Percentiles rank a stretch among this genome's conserved stretches.
Conservation (phyloP, 2,797 vertebrate genomes). For the Benthosema pterotum region DNA sequence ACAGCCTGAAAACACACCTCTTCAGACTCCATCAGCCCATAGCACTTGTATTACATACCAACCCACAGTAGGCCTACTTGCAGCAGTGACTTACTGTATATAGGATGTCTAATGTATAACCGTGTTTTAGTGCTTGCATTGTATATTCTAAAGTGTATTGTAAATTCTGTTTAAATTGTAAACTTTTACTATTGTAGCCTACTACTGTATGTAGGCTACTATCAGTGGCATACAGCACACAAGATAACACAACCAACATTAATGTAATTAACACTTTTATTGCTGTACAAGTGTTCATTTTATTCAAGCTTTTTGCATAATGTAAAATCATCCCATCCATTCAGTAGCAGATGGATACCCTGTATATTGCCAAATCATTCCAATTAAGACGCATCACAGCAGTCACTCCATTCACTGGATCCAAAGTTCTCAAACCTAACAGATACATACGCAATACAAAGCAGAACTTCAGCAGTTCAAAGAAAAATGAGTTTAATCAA, state of each 20-base stretch:
- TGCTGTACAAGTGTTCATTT: conserved; percentile 53
- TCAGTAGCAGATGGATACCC: conserved; percentile 41
- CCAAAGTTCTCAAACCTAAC: conserved; percentile 20
- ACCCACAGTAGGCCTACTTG: too few relatives aligned
- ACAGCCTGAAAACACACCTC: too few relatives aligned
- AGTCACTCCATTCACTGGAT: conserved; percentile 14
- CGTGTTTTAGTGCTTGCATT: too few relatives aligned
- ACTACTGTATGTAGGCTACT: too few relatives aligned
- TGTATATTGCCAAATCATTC: conserved; percentile 47
- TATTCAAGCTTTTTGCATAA: conserved; percentile 71
- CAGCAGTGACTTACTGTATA: too few relatives aligned
- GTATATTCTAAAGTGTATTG: too few relatives aligned
- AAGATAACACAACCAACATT: conserved; percentile 1
- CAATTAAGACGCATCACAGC: conserved; percentile 19
- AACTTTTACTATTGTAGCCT: too few relatives aligned
- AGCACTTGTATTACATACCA: too few relatives aligned
- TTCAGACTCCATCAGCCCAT: too few relatives aligned
- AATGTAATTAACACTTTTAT: conserved; percentile 55
- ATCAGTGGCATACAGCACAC: not conserved
- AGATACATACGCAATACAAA: conserved; percentile 24
- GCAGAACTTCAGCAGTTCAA: conserved; percentile 27
- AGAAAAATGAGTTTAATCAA: conserved; percentile 11
- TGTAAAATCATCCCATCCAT: conserved; percentile 51
- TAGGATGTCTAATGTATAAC: too few relatives aligned
- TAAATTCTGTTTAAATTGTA: too few relatives aligned